Evolutionary conservation across 2,888 invertebrate genomes (phyloP), one percentile per base, ranked within the genome.

Genomic region (Apodemia zela): DNA sequence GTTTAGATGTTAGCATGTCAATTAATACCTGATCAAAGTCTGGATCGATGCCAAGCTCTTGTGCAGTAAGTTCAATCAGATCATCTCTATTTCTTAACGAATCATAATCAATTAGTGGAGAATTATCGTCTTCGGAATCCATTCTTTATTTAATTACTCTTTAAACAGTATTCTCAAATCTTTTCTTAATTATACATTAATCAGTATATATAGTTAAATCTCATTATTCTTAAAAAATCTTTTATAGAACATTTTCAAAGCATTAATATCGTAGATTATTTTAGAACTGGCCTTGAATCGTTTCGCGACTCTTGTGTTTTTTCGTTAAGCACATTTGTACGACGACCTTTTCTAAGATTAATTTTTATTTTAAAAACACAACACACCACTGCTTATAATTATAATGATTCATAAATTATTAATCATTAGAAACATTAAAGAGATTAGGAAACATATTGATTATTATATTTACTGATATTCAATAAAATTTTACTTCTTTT

Each of bases 21-120:
- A 33, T 60, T 6, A 49, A 76, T 85, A 91, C 90, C 90, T 90
- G 84, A 35, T 85, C 84, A 78, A 80, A 87, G 15, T 89, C 88
- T 64, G 81, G 81, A 69, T 91, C 90, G 25, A 76, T 72, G 60
- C 81, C 71, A 58, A 90, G 73, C 29, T 64, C 63, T 69, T 90
- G 90, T 45, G 73, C 71, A 62, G 74, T 75, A 3, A 79, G 69
- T 66, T 79, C 81, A 63, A 54, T 15, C 21, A 79, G 71, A 66
- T 69, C 67, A 8, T 80, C 78, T 49, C 72, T 68, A 62, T 65
- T 69, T 25, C 67, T 68, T 47, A 67, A 69, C 18, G 72, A 73
- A 62, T 80, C 82, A 71, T 85, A 79, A n/a, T 79, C 75, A 65
- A 90, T 87, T 6, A 90, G 75, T 6, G 89, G 89, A 59, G 80